A percentile compares a stretch with the other conserved stretches of the same genome.
Conservation (phyloP, 2,888 invertebrate species). For the Malacosoma neustria region DNA sequence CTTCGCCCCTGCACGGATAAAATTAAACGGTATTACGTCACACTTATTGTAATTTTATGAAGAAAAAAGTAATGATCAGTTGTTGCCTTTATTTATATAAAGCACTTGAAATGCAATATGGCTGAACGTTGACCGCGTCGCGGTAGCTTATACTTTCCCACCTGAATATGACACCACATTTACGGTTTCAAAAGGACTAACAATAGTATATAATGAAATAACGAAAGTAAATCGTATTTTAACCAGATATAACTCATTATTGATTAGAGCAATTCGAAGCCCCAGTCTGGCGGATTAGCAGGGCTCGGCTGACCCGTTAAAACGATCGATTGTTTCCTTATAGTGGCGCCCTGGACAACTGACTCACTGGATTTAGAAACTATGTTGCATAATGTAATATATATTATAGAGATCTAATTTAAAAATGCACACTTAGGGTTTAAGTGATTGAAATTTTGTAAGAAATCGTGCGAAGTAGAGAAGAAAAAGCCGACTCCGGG, state of each 20-base stretch:
- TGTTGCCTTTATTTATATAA: conserved; percentile 61
- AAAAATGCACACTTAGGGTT: too few species aligned
- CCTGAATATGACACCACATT: conserved; percentile 66
- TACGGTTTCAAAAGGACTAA: conserved; percentile 41
- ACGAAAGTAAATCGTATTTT: conserved; percentile 35
- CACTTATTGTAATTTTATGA: too few species aligned
- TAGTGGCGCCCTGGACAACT: conserved; percentile 45
- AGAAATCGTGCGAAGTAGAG: too few species aligned
- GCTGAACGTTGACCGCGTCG: conserved; percentile 63
- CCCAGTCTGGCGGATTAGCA: conserved; percentile 60
- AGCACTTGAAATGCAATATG: conserved; percentile 62
- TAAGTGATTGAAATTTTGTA: too few species aligned
- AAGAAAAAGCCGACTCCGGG: too few species aligned
- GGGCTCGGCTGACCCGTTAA: conserved; percentile 71
- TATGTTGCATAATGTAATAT: conserved; percentile 13
- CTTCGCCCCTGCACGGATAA: too few species aligned
- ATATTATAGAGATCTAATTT: too few species aligned
- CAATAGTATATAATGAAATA: conserved; percentile 20
- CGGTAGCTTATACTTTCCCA: conserved; percentile 71
- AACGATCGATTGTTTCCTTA: conserved; percentile 74
- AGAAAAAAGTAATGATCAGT: too few species aligned
- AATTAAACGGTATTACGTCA: too few species aligned
- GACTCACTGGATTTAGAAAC: conserved; percentile 47
- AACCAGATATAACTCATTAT: conserved; percentile 47
- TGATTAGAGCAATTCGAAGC: conserved; percentile 32